Conservation (phyloP, 1,140 invertebrate genomes). For the Anoplolepis gracilipes region DNA sequence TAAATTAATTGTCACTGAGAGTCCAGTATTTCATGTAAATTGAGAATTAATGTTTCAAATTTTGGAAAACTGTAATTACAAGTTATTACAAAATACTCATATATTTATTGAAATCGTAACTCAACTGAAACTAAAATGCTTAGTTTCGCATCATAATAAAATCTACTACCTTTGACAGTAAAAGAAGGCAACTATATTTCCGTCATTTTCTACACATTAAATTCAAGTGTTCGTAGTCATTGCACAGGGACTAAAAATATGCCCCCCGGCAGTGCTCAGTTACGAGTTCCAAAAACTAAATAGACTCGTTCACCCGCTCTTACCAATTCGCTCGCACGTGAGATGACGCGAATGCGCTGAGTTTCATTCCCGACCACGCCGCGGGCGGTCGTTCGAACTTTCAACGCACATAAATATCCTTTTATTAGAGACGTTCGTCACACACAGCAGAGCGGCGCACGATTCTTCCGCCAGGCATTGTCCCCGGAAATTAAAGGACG, state of each 20-base stretch:
- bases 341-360: conserved; percentile 22
- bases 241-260: conserved; percentile 4
- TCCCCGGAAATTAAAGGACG: conserved; percentile 74
- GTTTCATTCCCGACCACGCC: conserved; percentile 37
- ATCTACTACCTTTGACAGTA: not conserved
- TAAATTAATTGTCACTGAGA: conserved; percentile 1
- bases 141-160: not conserved
- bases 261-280: not conserved
- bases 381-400: conserved; percentile 59
- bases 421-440: conserved; percentile 69
- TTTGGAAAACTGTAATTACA: not conserved
- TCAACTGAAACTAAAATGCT: not conserved
- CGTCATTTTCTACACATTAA: conserved; percentile 1
- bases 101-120: not conserved
- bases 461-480: conserved; percentile 62
- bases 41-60: not conserved
- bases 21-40: not conserved
- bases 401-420: conserved; percentile 70
- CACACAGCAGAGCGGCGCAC: conserved; percentile 18
- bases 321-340: conserved; percentile 1
- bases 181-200: conserved; percentile 21
- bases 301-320: conserved; percentile 37
- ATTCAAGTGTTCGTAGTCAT: not conserved
- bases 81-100: not conserved
- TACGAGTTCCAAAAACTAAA: conserved; percentile 51